Evolutionary conservation across 2,797 vertebrate species (phyloP).

Genomic region (Ibycter americanus): DNA sequence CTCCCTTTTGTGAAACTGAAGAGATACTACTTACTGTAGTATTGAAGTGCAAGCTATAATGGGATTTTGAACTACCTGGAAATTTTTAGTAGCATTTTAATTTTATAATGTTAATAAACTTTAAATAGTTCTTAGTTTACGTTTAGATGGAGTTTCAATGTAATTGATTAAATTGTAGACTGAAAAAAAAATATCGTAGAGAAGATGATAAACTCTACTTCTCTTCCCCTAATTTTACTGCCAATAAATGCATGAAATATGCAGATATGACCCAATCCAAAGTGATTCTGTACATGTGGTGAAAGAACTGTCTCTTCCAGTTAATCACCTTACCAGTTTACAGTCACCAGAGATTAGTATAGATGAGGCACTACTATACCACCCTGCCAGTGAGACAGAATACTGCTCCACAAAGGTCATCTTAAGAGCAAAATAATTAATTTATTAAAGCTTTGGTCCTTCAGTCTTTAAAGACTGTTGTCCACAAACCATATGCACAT

Average conservation of each 20-base stretch:
- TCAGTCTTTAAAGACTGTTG: not conserved
- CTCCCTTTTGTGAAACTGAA: not conserved
- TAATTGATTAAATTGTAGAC: not conserved
- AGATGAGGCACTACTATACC: not conserved
- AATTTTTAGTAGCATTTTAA: not conserved
- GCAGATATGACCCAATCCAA: not conserved
- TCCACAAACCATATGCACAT: not conserved
- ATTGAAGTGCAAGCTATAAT: not conserved
- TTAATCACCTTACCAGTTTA: slow-evolving; percentile 52
- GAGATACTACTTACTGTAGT: not conserved
- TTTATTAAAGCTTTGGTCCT: not conserved
- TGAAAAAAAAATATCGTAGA: not conserved
- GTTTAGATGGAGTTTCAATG: not conserved
- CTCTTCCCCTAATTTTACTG: not conserved
- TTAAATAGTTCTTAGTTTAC: not conserved
- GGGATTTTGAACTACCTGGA: not conserved
- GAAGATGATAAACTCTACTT: not conserved
- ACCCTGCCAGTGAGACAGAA: not conserved
- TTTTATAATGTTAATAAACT: not conserved
- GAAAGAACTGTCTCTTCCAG: slow-evolving; percentile 34
- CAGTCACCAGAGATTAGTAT: slow-evolving; percentile 19
- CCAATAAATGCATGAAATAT: not conserved
- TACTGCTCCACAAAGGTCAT: not conserved
- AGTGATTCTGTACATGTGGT: not conserved
- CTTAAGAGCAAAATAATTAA: not conserved